Conservation (phyloP, 1,140 invertebrate species). For the Hypsibius dujardini region DNA sequence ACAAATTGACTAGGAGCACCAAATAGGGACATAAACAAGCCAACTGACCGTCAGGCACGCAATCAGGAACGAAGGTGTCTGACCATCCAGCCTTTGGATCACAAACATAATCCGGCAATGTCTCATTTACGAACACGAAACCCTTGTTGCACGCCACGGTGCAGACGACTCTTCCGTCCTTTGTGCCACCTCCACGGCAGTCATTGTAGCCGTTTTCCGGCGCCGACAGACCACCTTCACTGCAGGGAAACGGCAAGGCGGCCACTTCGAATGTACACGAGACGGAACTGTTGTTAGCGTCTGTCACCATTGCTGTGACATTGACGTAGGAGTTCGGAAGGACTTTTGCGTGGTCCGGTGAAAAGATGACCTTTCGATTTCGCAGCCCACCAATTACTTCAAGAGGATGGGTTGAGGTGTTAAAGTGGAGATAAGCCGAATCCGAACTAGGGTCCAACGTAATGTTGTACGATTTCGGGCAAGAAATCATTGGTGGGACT, state of each 20-base stretch:
- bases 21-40: too few species aligned
- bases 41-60: constrained; percentile 62
- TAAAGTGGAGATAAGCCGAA: constrained; percentile 66
- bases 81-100: constrained; percentile 20
- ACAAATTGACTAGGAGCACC: too few species aligned
- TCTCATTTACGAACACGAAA: constrained; percentile 72
- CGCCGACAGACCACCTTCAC: constrained; percentile 72
- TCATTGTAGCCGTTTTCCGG: constrained; percentile 71
- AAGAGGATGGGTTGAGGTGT: constrained; percentile 74
- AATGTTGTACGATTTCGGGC: constrained; percentile 16
- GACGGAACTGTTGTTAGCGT: neutral
- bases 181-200: constrained; percentile 57
- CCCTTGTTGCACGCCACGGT: constrained; percentile 76
- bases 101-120: constrained; percentile 8
- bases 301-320: neutral
- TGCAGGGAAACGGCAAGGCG: constrained; percentile 77
- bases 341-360: constrained; percentile 52
- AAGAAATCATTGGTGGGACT: constrained; percentile 27
- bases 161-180: constrained; percentile 50
- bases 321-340: constrained; percentile 20
- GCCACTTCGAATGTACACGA: constrained; percentile 40
- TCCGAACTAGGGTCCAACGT: constrained; percentile 62
- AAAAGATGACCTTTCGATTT: constrained; percentile 73
- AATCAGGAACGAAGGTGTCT: constrained; percentile 64
- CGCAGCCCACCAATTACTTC: constrained; percentile 68